Percentiles rank a stretch among this genome's conserved stretches.
Conservation (phyloP, 2,797 vertebrate species). For the Echeneis naucrates region DNA sequence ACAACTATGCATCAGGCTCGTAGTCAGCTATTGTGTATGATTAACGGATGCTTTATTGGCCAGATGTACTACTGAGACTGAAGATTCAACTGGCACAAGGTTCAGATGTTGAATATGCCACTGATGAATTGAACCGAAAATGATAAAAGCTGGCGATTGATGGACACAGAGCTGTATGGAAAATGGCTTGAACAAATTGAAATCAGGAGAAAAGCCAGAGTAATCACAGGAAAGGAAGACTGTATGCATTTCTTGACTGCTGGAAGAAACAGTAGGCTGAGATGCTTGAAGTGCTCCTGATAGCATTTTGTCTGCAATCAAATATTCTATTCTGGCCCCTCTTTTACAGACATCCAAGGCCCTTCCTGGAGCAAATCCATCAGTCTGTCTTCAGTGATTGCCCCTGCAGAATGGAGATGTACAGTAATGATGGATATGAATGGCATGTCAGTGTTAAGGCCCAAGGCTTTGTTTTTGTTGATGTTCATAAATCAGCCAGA, state of each 20-base stretch:
- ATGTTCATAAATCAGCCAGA: neutral
- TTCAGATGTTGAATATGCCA: conserved; percentile 24
- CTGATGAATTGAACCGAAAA: conserved; percentile 20
- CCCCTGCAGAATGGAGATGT: conserved; percentile 9
- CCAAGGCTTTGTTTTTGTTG: neutral
- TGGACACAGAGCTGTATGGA: conserved; percentile 12
- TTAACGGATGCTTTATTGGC: neutral
- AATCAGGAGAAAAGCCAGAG: conserved; percentile 21
- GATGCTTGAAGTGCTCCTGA: conserved; percentile 30
- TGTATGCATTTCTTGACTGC: conserved; percentile 17
- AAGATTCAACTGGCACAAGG: conserved; percentile 10
- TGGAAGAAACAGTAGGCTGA: conserved; percentile 26
- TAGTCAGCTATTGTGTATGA: conserved; percentile 6
- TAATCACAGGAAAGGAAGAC: conserved; percentile 34
- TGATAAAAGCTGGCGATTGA: conserved; percentile 9
- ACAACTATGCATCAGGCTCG: conserved; percentile 29
- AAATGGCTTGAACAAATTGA: conserved; percentile 1
- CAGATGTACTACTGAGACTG: conserved; percentile 2
- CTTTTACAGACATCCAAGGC: conserved; percentile 22
- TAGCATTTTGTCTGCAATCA: conserved; percentile 51
- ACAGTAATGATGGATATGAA: neutral
- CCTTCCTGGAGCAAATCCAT: conserved; percentile 28
- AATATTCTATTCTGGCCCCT: conserved; percentile 39
- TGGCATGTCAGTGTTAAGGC: conserved; percentile 8
- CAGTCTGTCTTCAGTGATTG: conserved; percentile 15